These are phyloP conservation scores for Halocynthia aurantium DNA, from an alignment of 23 tunicate species.

Conservation along the genomic window DNA sequence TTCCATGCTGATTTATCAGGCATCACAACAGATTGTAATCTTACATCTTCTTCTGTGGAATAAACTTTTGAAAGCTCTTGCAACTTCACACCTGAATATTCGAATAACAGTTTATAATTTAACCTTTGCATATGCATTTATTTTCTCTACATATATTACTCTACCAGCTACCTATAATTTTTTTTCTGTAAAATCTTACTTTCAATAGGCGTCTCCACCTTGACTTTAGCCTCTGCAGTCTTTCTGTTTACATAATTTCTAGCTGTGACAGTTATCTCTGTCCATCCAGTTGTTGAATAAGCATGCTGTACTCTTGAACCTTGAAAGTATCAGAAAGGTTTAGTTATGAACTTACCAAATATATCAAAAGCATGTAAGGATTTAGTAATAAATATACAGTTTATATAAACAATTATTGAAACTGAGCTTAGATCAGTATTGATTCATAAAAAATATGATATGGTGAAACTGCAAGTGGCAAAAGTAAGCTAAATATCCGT, in stretches of 20 bases:
- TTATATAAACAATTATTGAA: no score
- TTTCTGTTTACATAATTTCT: background rate
- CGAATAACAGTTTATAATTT: no score
- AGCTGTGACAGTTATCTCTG: slow-evolving; percentile 5
- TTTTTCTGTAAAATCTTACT: background rate
- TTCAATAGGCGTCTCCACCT: slow-evolving; percentile 11
- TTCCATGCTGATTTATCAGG: slow-evolving; percentile 6
- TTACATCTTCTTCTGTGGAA: background rate
- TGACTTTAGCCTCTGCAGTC: slow-evolving; percentile 1
- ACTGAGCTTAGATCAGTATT: no score
- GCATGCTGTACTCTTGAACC: slow-evolving; percentile 11
- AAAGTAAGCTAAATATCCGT: no score
- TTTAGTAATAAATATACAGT: background rate
- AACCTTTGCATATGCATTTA: no score
- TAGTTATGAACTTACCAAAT: background rate
- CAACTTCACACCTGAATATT: slow-evolving; percentile 11
- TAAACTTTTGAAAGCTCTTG: slow-evolving; percentile 4
- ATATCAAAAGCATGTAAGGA: background rate
- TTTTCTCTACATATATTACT: background rate
- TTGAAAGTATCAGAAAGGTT: background rate
- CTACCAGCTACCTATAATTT: background rate
- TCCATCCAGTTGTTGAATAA: slow-evolving; percentile 6
- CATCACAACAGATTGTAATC: slow-evolving; percentile 8
- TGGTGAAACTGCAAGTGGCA: no score
- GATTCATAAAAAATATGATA: no score